phyloP scores from a whole-genome alignment of 2,113 vertebrate species.

The Nycticebus coucang region DNA sequence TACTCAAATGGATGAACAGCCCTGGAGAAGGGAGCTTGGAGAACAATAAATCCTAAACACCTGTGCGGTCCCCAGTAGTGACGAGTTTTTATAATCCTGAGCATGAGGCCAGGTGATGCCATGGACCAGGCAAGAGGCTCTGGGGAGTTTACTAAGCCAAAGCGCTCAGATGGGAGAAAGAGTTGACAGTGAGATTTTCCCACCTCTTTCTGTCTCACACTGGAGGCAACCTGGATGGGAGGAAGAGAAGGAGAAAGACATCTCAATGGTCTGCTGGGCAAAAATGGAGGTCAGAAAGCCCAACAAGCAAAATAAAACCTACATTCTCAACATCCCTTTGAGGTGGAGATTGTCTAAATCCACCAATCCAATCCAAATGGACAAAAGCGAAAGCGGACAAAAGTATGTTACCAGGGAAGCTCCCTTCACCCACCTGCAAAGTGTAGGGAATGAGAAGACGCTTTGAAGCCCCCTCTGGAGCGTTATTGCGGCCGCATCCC shows the following conservation, averaged over 20 bases:
- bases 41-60: background rate
- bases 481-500: background rate
- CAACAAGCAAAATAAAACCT: background rate
- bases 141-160: background rate
- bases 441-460: background rate
- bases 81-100: background rate
- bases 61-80: background rate
- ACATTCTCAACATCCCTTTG: background rate
- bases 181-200: background rate
- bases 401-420: background rate
- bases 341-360: background rate
- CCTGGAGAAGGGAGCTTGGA: conserved; percentile 48
- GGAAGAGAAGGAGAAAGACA: background rate
- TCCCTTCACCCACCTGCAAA: background rate
- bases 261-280: background rate
- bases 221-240: background rate
- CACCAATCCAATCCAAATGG: too few relatives aligned
- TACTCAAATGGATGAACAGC: conserved; percentile 75
- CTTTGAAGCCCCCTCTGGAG: background rate
- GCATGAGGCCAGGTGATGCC: background rate
- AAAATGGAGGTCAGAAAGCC: background rate
- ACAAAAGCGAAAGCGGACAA: background rate
- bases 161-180: background rate
- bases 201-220: background rate
- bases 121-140: background rate